phyloP scores from a whole-genome alignment of 2,113 vertebrate genomes.

The Gadus macrocephalus region DNA sequence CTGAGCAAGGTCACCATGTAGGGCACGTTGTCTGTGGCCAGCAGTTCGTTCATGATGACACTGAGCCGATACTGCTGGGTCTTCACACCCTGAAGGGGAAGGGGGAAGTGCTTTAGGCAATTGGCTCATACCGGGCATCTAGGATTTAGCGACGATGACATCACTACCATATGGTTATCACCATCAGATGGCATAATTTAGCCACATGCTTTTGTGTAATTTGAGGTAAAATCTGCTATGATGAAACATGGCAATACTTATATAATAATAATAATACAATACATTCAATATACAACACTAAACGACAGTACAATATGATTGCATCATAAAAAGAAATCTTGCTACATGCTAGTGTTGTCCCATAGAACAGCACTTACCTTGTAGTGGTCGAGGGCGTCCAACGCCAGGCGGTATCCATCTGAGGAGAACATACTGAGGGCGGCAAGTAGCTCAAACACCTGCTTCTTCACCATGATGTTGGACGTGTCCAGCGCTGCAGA shows the following conservation, averaged over 20 bases:
- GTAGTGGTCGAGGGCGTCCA: slow-evolving; percentile 95
- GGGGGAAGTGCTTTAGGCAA: slow-evolving; percentile 18
- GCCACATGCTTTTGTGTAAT: neutral
- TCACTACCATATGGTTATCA: neutral
- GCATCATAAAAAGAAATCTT: neutral
- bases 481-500: slow-evolving; percentile 90
- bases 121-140: neutral
- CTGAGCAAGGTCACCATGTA: slow-evolving; percentile 93
- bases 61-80: slow-evolving; percentile 96
- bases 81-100: slow-evolving; percentile 78
- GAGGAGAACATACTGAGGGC: slow-evolving; percentile 91
- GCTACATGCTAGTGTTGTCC: neutral
- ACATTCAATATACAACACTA: neutral
- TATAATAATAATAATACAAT: neutral
- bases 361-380: slow-evolving; percentile 74
- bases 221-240: no score
- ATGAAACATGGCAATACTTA: no score
- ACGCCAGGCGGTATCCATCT: slow-evolving; percentile 82
- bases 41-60: slow-evolving; percentile 89
- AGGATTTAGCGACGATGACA: neutral
- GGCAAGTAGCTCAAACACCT: slow-evolving; percentile 94
- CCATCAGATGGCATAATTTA: slow-evolving; percentile 35
- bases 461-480: slow-evolving; percentile 97
- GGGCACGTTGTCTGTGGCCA: slow-evolving; percentile 83
- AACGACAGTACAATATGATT: neutral